Evolutionary conservation across 2,888 invertebrate species (phyloP), one percentile per base, ranked within the genome.

Genomic region (Cheiracanthium punctorium): DNA sequence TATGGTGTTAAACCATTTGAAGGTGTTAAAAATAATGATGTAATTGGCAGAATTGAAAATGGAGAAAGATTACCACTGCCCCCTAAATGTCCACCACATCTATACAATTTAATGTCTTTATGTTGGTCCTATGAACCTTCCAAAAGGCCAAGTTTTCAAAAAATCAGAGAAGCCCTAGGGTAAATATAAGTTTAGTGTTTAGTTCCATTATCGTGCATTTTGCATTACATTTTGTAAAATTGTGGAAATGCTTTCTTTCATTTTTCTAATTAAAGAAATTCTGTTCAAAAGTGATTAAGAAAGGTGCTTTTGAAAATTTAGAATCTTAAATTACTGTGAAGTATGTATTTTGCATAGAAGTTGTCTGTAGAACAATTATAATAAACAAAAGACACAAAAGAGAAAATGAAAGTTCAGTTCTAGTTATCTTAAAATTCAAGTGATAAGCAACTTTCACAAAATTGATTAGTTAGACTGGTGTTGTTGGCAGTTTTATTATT

Each of bases 1-100:
- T 94, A 97, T 88, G 99, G 99, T 33, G 96, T 98, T n/a, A 99
- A 99, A 92, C 99, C 99, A 87, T 99, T 98, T 93, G 97, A 97
- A 92, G 98, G 98, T 10, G 96, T 99, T 52, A 96, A 96, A 92
- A 99, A 99, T 93, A 97, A 97, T 91, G 98, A 99, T 92, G 98
- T 99, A 65, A 97, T 98, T 90, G 94, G 94, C 24, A 95, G 96
- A 92, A 94, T 99, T 88, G 98, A 99, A 92, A 97, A 97, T 91
- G 98, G 99, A 0, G 98, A 98, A 92, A 93, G 98, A n/a, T 93
- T 99, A 30, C 96, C 96, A 17, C 93, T 98, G 89, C 98, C 98
- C 0, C 93, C 94, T n/a, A 94, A 95, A 89, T 99, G 99, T 91
- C 99, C 99, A 0, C 97, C 97, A 0, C 93, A 97, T 12, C 93